Conservation (phyloP, 2,113 vertebrate genomes). For the Dicrurus megarhynchus region DNA sequence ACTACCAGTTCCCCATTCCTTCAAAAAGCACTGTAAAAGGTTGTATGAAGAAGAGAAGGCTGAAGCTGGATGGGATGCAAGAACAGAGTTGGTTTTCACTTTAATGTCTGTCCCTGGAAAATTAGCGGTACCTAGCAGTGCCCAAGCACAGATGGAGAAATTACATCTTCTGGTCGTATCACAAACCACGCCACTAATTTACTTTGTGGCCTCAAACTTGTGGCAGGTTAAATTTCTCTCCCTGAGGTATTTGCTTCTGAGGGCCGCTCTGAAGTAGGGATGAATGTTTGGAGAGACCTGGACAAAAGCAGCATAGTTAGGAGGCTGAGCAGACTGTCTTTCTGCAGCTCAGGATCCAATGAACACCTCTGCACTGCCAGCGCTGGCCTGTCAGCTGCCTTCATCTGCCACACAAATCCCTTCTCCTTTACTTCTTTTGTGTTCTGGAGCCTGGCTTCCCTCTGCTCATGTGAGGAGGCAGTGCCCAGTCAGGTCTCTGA, state of each 20-base stretch:
- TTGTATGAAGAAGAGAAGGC: not conserved
- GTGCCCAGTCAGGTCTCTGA: not conserved
- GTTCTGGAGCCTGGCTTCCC: not conserved
- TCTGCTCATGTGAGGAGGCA: not conserved
- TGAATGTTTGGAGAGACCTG: not conserved
- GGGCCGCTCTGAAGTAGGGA: not conserved
- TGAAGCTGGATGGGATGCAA: not conserved
- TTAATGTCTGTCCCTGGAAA: not conserved
- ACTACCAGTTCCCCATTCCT: not conserved
- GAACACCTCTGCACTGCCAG: not conserved
- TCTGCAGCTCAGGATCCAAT: not conserved
- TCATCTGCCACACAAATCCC: not conserved
- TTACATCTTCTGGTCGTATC: not conserved
- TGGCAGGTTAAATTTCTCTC: not conserved
- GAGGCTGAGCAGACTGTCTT: not conserved
- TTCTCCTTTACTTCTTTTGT: not conserved
- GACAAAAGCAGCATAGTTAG: not conserved
- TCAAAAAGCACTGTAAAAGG: not conserved
- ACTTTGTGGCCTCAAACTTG: not conserved
- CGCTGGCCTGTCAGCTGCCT: not conserved
- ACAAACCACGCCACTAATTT: not conserved
- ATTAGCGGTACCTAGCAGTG: not conserved
- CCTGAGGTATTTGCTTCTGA: not conserved
- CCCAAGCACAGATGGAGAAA: not conserved
- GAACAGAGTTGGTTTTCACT: not conserved